Base-by-base conservation (phyloP, 2,888 invertebrate genomes). In the Girardia tigrina region DNA sequence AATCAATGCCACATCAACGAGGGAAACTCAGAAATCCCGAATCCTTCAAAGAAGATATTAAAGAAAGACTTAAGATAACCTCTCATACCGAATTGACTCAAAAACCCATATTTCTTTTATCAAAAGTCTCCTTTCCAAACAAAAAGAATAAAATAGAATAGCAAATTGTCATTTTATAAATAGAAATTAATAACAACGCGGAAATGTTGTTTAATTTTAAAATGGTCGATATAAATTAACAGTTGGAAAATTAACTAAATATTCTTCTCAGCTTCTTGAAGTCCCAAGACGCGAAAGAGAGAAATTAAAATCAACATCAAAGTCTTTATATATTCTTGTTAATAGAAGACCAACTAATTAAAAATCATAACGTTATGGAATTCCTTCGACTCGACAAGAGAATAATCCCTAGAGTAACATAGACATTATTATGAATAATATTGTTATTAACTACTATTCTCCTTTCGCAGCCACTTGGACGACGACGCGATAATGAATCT, bases 221-320 rank as follows among this genome's bases (percentile, higher is more conserved):
- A 56, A 56, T 56, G 56, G 56, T 56, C 23, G n/a, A 56, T 56
- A 20, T n/a, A 56, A 56, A 56, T 56, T n/a, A 56, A 56, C 23
- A 20, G 56, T 56, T 56, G 56, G 23, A 56, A 2, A 56, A 56
- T 56, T 20, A 56, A 56, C 8, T 56, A 56, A 56, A 56, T 56
- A 56, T 56, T 56, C 56, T 12, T 23, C n/a, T 56, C 56, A 56
- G 56, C n/a, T 56, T 20, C 2, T n/a, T n/a, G 6, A 8, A 56
- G n/a, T 56, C 56, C 56, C 56, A 56, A 4, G 4, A 12, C 8
- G 4, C 56, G 4, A 4, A 12, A n/a, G 8, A 56, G 23, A 56
- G 56, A 56, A 56, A 56, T 56, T 56, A 56, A 56, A 56, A 56
- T 56, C n/a, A 16, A 56, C 56, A 56, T 56, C 56, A 56, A 56